These are phyloP conservation scores for Rhogogaster chlorosoma DNA, from an alignment of 2,888 invertebrate genomes.

Conservation along the genomic window DNA sequence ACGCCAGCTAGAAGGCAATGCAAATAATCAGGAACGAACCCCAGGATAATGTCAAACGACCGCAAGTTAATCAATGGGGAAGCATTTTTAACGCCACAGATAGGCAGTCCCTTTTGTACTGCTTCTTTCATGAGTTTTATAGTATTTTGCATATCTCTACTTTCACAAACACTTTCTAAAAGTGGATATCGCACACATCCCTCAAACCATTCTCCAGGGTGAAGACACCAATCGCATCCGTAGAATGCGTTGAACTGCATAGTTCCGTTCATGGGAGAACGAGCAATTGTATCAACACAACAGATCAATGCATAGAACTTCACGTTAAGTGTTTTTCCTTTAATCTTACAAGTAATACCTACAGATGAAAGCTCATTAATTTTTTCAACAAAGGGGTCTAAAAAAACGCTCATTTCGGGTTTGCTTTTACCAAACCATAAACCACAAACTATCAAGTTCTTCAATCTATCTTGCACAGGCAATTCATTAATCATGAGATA, in stretches of 20 bases:
- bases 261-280: no score
- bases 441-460: slow-evolving; percentile 41
- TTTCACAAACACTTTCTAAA: slow-evolving; percentile 41
- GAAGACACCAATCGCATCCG: no score
- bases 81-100: no score
- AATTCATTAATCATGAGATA: slow-evolving; percentile 46
- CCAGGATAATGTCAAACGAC: slow-evolving; percentile 54
- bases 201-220: slow-evolving; percentile 50
- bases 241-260: no score
- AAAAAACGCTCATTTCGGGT: no score
- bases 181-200: slow-evolving; percentile 51
- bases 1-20: slow-evolving; percentile 53
- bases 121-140: slow-evolving; percentile 52
- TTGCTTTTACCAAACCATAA: slow-evolving; percentile 51
- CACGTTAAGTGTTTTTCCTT: background rate
- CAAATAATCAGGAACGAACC: slow-evolving; percentile 56
- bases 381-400: slow-evolving; percentile 26
- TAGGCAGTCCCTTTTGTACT: background rate
- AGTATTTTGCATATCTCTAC: slow-evolving; percentile 47
- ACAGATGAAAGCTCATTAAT: slow-evolving; percentile 32
- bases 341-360: background rate
- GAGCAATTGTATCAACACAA: slow-evolving; percentile 50
- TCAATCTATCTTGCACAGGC: slow-evolving; percentile 33
- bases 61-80: no score
- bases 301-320: slow-evolving; percentile 33